These are phyloP conservation scores for Isotomurus palustris DNA, from an alignment of 2,888 invertebrate species.

Conservation along the genomic window DNA sequence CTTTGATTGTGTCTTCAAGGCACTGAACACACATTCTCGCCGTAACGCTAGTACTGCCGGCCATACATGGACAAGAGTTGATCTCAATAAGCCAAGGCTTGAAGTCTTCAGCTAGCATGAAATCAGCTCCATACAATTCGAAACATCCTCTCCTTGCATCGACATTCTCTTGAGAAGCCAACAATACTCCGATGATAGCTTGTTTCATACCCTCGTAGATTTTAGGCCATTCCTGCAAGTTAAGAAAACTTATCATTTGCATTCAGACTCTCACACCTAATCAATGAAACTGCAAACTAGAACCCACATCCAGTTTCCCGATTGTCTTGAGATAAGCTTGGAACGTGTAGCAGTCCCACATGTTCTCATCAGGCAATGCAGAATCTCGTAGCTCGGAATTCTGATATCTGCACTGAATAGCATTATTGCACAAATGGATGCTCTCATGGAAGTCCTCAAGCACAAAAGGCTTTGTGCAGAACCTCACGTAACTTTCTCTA, in stretches of 20 bases:
- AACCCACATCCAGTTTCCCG: slow-evolving; percentile 30
- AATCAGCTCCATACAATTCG: slow-evolving; percentile 89
- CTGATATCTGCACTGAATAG: slow-evolving; percentile 79
- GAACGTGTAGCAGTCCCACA: slow-evolving; percentile 77
- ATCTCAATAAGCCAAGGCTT: slow-evolving; percentile 89
- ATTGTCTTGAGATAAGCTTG: slow-evolving; percentile 58
- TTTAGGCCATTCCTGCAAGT: slow-evolving; percentile 52
- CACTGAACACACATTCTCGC: slow-evolving; percentile 74
- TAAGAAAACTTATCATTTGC: slow-evolving; percentile 46
- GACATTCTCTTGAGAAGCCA: slow-evolving; percentile 63
- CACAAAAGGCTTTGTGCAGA: slow-evolving; percentile 84
- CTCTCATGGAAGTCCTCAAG: slow-evolving; percentile 85
- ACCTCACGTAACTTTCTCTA: slow-evolving; percentile 84
- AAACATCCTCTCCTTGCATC: slow-evolving; percentile 67
- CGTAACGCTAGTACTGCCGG: slow-evolving; percentile 79
- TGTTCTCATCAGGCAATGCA: slow-evolving; percentile 68
- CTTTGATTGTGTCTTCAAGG: slow-evolving; percentile 80
- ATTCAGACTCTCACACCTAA: neutral
- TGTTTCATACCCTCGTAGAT: slow-evolving; percentile 83
- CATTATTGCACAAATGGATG: slow-evolving; percentile 87
- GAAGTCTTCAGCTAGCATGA: slow-evolving; percentile 78
- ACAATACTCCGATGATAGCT: slow-evolving; percentile 71
- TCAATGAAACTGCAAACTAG: neutral
- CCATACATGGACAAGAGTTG: slow-evolving; percentile 80
- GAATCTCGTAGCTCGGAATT: slow-evolving; percentile 51